Percentiles rank a stretch among this genome's conserved stretches.
Conservation (phyloP, 2,113 vertebrate genomes). For the Petromus typicus region DNA sequence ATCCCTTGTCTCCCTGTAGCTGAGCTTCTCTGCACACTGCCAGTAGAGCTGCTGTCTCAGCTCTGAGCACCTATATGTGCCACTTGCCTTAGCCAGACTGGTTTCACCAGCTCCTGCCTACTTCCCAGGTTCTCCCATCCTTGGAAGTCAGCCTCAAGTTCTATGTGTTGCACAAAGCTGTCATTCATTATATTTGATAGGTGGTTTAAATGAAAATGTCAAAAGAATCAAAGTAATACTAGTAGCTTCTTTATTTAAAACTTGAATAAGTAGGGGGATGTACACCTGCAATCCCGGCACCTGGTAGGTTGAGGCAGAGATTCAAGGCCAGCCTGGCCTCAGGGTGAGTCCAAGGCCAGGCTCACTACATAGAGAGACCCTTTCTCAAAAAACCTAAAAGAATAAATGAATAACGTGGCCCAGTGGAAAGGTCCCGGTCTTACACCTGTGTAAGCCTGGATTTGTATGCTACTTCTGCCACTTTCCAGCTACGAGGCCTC, state of each 20-base stretch:
- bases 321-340: too few relatives aligned
- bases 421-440: neutral
- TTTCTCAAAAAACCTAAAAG: neutral
- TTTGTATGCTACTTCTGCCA: neutral
- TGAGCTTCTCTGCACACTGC: neutral
- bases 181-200: neutral
- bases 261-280: neutral
- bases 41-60: neutral
- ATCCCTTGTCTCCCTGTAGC: neutral
- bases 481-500: neutral
- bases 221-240: neutral
- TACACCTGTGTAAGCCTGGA: neutral
- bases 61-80: neutral
- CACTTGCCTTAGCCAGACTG: neutral
- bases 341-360: neutral
- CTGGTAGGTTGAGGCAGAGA: too few relatives aligned
- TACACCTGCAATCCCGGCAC: neutral
- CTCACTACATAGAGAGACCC: neutral
- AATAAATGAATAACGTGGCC: neutral
- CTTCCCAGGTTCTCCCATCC: neutral
- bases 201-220: neutral
- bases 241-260: neutral
- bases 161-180: neutral
- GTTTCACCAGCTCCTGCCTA: neutral
- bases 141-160: neutral